Conservation (phyloP, 2,113 vertebrate genomes). For the Tachuris rubrigastra region DNA sequence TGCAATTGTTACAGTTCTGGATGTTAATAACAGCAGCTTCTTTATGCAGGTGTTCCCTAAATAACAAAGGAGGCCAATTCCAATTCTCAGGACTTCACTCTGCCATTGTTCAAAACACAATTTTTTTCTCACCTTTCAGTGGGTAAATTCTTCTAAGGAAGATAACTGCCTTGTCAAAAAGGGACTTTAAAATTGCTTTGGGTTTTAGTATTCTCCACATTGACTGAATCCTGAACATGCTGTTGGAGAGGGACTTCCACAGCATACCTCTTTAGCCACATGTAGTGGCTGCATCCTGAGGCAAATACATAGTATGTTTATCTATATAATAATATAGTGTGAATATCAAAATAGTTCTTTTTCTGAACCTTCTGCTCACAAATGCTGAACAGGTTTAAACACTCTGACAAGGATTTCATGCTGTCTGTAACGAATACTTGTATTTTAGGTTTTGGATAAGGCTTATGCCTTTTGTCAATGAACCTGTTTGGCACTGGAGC, state of each 20-base stretch:
- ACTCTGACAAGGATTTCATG: not conserved
- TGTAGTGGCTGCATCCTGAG: not conserved
- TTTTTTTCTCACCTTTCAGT: not conserved
- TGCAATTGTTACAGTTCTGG: not conserved
- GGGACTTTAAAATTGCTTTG: not conserved
- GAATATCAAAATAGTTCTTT: not conserved
- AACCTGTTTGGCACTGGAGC: not conserved
- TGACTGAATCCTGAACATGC: not conserved
- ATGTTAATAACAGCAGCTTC: not conserved
- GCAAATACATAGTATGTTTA: not conserved
- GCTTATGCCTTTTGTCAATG: not conserved
- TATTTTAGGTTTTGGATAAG: not conserved
- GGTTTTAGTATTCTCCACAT: not conserved
- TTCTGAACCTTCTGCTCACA: not conserved
- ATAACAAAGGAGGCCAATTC: not conserved
- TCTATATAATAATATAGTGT: not conserved
- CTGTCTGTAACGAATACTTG: rapidly evolving
- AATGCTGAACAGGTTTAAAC: not conserved
- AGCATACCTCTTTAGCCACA: not conserved
- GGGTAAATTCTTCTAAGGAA: not conserved
- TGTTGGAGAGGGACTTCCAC: not conserved
- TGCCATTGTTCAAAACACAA: not conserved
- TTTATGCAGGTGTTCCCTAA: not conserved
- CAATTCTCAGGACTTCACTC: not conserved
- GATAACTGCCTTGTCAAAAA: not conserved